phyloP scores from a whole-genome alignment of 2,113 vertebrate genomes.

The Eublepharis macularius region DNA sequence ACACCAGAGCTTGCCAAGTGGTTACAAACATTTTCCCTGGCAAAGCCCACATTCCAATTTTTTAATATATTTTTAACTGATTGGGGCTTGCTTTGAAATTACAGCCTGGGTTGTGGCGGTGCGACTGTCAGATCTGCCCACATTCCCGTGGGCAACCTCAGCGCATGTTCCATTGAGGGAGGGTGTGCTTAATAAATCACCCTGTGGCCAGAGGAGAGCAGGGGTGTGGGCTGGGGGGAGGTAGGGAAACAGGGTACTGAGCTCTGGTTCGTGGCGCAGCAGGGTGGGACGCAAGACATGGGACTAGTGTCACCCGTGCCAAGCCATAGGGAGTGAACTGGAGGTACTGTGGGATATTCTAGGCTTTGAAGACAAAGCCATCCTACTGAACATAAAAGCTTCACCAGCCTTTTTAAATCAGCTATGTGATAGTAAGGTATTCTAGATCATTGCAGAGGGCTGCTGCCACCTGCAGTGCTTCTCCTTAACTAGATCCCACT shows the following conservation, averaged over 20 bases:
- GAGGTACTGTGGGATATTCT: neutral
- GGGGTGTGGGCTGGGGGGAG: conserved; percentile 35
- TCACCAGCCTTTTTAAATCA: neutral
- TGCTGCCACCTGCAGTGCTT: neutral
- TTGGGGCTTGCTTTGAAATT: conserved; percentile 69
- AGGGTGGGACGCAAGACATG: conserved; percentile 13
- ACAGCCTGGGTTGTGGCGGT: conserved; percentile 71
- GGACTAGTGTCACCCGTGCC: conserved; percentile 12
- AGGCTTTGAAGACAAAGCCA: conserved; percentile 1
- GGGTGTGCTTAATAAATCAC: conserved; percentile 73
- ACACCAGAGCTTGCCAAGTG: conserved; percentile 66
- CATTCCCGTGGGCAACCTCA: conserved; percentile 74
- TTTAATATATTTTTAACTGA: conserved; percentile 77
- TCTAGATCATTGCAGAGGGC: neutral
- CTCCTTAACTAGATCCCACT: neutral
- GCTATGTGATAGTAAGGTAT: neutral
- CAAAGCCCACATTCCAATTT: conserved; percentile 70
- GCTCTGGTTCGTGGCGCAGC: conserved; percentile 11
- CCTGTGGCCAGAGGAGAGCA: conserved; percentile 41
- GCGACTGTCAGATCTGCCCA: conserved; percentile 74
- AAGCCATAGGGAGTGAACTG: conserved; percentile 31
- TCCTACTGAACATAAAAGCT: conserved; percentile 5
- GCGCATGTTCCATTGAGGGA: conserved; percentile 68
- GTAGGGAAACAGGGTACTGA: conserved; percentile 6
- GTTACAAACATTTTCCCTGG: conserved; percentile 67